Base-by-base conservation (phyloP, 1,140 invertebrate species). In the Zophobas atratus region DNA sequence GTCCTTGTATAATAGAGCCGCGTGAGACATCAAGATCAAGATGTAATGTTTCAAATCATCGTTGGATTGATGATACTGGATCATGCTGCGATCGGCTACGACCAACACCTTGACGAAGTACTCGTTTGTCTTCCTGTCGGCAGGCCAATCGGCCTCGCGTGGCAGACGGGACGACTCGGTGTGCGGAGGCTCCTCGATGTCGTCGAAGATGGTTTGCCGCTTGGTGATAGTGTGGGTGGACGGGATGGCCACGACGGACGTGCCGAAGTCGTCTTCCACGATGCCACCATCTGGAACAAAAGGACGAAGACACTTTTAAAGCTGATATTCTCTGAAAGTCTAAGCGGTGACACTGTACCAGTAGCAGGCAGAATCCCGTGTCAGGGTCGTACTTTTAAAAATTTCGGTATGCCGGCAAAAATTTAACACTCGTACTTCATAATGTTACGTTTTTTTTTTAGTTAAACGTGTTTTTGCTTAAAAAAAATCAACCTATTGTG, bases 21-120 rank as follows among this genome's bases (percentile, higher is more conserved):
- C 95, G 82, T 93, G 94, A 49, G 92, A 93, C 90, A 97, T 94
- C 6, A 97, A 88, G 6, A 93, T 94, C 36, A 96, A 88, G 75
- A 97, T 91, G 83, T 97, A 97, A 63, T 90, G 86, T 67, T 90
- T 87, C 1, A 95, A 86, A 48, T 88, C 87, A 5, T 81, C 82
- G 6, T 80, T 71, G 67, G 87, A 85, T 32, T 86, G 84, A 82
- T 97, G 94, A 83, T 95, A 96, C 32, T 90, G 86, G 0, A 89
- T 84, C 95, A 97, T 96, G 82, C 92, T 93, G 6, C 86, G 85
- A 84, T 97, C 95, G 36, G 94, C 93, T 1, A 94, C 94, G 3
- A 96, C 90, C 86, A 96, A 89, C 39, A 96, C 90, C 87, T 96
- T 95, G 43, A 96, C 90, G 81, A 92, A 93, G 84, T 94, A 92